Evolutionary conservation across 2,797 vertebrate genomes (phyloP).

Genomic region (Platyrinchus mystaceus): DNA sequence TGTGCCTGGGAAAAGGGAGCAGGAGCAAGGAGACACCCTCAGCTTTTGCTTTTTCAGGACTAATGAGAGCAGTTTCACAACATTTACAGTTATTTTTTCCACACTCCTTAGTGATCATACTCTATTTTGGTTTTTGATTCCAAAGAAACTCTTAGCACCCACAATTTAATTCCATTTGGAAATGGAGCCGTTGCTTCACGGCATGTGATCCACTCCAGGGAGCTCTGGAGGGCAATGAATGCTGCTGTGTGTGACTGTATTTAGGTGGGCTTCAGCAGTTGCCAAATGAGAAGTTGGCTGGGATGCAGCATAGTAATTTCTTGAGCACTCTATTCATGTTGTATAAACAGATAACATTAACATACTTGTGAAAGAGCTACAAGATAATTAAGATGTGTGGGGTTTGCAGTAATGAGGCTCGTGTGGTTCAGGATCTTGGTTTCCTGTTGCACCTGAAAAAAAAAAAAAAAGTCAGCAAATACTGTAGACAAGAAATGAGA

Average conservation of each 20-base stretch:
- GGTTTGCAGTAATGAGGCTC: not conserved
- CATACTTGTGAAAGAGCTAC: slow-evolving; percentile 24
- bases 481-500: slow-evolving; percentile 42
- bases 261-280: slow-evolving; percentile 29
- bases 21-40: not conserved
- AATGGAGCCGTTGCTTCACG: not conserved
- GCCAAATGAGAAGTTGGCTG: slow-evolving; percentile 35
- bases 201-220: not conserved
- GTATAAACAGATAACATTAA: slow-evolving; percentile 52
- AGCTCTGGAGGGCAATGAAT: slow-evolving; percentile 27
- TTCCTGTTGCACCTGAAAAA: slow-evolving; percentile 52
- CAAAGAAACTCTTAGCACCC: not conserved
- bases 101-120: not conserved
- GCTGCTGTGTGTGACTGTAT: not conserved
- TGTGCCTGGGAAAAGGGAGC: not conserved
- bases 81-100: not conserved
- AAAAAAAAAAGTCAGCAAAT: not conserved
- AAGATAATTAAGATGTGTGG: slow-evolving; percentile 4
- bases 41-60: not conserved
- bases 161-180: not conserved
- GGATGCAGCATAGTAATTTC: slow-evolving; percentile 38
- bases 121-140: not conserved
- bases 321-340: slow-evolving; percentile 5
- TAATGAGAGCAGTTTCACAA: not conserved
- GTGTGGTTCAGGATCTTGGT: slow-evolving; percentile 19